phyloP scores from a whole-genome alignment of 2,797 vertebrate species.

The Megalops cyprinoides region DNA sequence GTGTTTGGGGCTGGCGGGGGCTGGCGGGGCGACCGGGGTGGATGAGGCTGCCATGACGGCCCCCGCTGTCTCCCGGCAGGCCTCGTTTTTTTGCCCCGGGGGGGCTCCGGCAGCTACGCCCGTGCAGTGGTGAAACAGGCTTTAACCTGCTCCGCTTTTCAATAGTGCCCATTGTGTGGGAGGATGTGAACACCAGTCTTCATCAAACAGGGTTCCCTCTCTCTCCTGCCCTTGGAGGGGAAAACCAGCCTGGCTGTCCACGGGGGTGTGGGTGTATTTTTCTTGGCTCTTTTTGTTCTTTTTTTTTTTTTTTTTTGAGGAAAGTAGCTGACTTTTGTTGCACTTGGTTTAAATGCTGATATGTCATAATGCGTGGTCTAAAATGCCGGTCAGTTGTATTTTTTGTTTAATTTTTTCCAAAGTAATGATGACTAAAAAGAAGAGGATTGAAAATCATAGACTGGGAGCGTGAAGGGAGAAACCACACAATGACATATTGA shows the following conservation, averaged over 20 bases:
- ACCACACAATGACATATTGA: conserved; percentile 4
- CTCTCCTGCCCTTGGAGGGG: conserved; percentile 68
- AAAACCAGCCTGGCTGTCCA: conserved; percentile 44
- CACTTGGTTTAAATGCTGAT: not conserved
- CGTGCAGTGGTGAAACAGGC: conserved; percentile 65
- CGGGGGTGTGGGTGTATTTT: conserved; percentile 17
- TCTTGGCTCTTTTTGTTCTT: too few species aligned
- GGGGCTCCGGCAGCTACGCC: conserved; percentile 5
- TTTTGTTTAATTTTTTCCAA: not conserved
- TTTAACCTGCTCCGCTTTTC: conserved; percentile 77
- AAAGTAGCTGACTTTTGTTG: not conserved
- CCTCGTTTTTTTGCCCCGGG: conserved; percentile 35
- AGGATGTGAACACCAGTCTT: conserved; percentile 77
- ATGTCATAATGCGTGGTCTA: too few species aligned
- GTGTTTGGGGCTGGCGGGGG: conserved; percentile 28
- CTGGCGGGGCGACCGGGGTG: conserved; percentile 54
- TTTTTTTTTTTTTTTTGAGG: not conserved
- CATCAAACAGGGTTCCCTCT: conserved; percentile 70
- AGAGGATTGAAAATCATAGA: not conserved
- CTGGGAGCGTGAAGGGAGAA: not conserved
- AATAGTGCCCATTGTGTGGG: conserved; percentile 76
- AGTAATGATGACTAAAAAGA: not conserved
- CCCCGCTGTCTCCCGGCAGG: conserved; percentile 38
- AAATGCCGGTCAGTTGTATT: too few species aligned
- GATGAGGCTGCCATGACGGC: not conserved